Evolutionary conservation across 2,797 vertebrate species (phyloP), one percentile per base, ranked within the genome.

Genomic region (Tauraco hartlaubi): DNA sequence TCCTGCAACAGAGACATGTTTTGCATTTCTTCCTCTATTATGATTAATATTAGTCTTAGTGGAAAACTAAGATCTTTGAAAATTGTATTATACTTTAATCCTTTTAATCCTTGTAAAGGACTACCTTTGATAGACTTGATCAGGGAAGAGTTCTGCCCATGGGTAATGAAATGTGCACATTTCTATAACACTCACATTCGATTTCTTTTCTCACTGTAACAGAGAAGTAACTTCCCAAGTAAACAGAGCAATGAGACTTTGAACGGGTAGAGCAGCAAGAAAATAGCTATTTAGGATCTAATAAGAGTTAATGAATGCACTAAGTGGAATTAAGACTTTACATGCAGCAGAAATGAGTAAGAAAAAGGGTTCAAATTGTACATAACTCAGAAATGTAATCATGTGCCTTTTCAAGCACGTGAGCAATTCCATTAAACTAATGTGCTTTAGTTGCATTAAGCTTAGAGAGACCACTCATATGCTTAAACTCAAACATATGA

Each of bases 341-440:
- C 39, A 41, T 35, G 62, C 58, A 58, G 61, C 49, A 75, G 58
- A 87, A 92, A 33, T 52, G 89, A 93, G 39, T 59, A 64, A 75
- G 44, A 66, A 75, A 59, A 37, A 71, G 56, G 11, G 21, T 89
- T 91, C 26, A 68, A 59, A 67, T 9, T 31, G 72, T 51, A 43
- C 66, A 41, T 73, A 88, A 85, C 39, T 94, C 72, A 88, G 82
- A 67, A 92, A 92, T 48, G 49, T 29, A 88, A 94, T 93, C 88
- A 81, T 52, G 26, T 90, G 94, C 83, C 63, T 90, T 90, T 83
- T 91, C 72, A 80, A 94, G 85, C 85, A 96, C 29, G 9, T 78
- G 89, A 95, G 62, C 73, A 94, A 88, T 75, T 80, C 89, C 69
- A 94, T 95, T 96, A 94, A 95, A 89, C 67, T 92, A 85, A 91